Base-by-base conservation (phyloP, 2,888 invertebrate genomes). In the Meandrusa payeni region DNA sequence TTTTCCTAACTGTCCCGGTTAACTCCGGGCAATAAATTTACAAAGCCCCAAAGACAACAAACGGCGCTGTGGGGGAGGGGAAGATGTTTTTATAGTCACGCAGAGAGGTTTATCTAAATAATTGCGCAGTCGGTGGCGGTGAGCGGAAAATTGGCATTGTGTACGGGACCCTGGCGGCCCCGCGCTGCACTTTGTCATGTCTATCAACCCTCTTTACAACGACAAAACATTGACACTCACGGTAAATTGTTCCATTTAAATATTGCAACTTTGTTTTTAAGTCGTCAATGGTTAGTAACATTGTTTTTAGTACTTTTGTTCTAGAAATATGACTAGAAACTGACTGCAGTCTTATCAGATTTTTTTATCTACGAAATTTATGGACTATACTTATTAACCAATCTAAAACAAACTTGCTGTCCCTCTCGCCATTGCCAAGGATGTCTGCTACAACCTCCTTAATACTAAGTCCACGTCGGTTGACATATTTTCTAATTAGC, bases 31-130 rank as follows among this genome's bases (percentile, higher is more conserved):
- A 66, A 87, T 87, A 87, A 87, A 87, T 87, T 85, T 64, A 66
- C 76, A 77, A 81, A 83, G 80, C 86, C 85, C 87, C 76, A 86
- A 86, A 87, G 87, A 86, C 87, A 83, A 83, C 85, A 82, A 82
- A 72, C 79, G 69, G 64, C 64, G 73, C 52, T 61, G 63, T 66
- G 72, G 75, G 76, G 74, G 73, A 71, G 75, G 78, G 81, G 80
- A 81, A 82, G 83, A 83, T 85, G 83, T 85, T 86, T 86, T 86
- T 85, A 82, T 81, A 83, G 83, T 83, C 79, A 80, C 81, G 82
- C 79, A 79, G 81, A 82, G 83, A 85, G 85, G 85, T 86, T 86
- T 86, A 86, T 85, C 86, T 86, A 85, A 86, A 86, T 87, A 86
- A 87, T 86, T 87, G 87, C 78, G 75, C 76, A 82, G 78, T 80